phyloP scores from a whole-genome alignment of 2,888 invertebrate genomes.

The Palloptera scutellata region DNA sequence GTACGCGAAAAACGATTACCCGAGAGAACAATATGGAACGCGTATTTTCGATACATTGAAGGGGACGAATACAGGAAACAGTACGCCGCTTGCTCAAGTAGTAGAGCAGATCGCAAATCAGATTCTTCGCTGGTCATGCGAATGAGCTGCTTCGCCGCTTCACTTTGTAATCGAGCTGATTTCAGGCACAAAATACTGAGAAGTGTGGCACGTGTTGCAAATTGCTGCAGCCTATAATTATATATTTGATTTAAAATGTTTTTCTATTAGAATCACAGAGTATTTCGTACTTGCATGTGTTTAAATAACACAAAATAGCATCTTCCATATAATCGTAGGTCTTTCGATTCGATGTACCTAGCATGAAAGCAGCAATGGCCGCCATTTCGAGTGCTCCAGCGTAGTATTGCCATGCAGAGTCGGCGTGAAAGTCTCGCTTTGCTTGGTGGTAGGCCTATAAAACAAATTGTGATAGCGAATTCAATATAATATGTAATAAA shows the following conservation, averaged over 20 bases:
- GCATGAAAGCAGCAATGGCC: conserved; percentile 89
- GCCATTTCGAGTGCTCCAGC: conserved; percentile 98
- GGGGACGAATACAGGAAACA: conserved; percentile 77
- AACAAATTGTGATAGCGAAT: not conserved
- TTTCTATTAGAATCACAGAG: conserved; percentile 20
- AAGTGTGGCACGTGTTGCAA: conserved; percentile 90
- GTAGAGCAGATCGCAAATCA: conserved; percentile 91
- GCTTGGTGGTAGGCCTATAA: conserved; percentile 85
- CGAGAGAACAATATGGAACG: conserved; percentile 95
- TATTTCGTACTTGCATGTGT: conserved; percentile 78
- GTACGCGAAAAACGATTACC: conserved; percentile 95
- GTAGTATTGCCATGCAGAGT: conserved; percentile 97
- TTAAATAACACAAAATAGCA: conserved; percentile 89
- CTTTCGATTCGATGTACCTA: conserved; percentile 78
- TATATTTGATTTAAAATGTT: conserved; percentile 18
- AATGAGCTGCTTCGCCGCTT: conserved; percentile 94
- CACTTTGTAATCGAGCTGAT: conserved; percentile 79
- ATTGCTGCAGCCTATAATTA: conserved; percentile 80
- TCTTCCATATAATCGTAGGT: conserved; percentile 93
- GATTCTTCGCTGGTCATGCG: conserved; percentile 97
- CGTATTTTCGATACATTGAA: conserved; percentile 88
- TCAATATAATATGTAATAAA: not conserved
- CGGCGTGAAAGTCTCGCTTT: conserved; percentile 96
- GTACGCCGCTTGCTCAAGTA: conserved; percentile 94
- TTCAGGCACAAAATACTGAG: conserved; percentile 88